phyloP scores from a whole-genome alignment of 1,140 invertebrate species.

The Stegodyphus mimosarum region DNA sequence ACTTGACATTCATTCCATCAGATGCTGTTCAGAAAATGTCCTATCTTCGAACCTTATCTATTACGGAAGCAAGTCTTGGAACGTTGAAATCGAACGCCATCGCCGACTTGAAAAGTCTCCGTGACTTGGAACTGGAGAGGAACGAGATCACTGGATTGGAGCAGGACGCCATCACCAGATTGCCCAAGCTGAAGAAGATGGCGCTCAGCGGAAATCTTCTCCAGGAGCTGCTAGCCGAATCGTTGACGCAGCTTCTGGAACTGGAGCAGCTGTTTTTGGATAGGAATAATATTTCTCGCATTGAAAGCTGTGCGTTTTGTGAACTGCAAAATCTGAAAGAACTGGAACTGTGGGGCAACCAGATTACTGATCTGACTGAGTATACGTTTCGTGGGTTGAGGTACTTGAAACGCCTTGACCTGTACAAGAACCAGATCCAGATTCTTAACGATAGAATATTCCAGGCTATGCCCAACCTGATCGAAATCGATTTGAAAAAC shows the following conservation, averaged over 20 bases:
- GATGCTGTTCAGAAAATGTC: not conserved
- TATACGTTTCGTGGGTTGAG: slow-evolving; percentile 45
- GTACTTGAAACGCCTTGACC: slow-evolving; percentile 19
- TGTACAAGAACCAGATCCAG: slow-evolving; percentile 45
- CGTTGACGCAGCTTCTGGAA: slow-evolving; percentile 8
- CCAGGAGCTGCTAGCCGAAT: slow-evolving; percentile 74
- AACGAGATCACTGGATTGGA: slow-evolving; percentile 30
- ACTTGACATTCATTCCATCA: not conserved
- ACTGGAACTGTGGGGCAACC: slow-evolving; percentile 29
- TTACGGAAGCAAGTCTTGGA: slow-evolving; percentile 30
- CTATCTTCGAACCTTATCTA: not conserved
- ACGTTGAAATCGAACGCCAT: not conserved
- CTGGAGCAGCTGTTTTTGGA: slow-evolving; percentile 37
- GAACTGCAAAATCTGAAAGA: slow-evolving; percentile 37
- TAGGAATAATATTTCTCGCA: slow-evolving; percentile 38
- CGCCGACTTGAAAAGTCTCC: slow-evolving; percentile 1
- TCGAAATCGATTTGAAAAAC: slow-evolving; percentile 28
- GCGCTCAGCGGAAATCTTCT: slow-evolving; percentile 95
- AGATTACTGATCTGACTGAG: slow-evolving; percentile 22
- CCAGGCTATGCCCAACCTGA: slow-evolving; percentile 3
- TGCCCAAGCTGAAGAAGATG: slow-evolving; percentile 85
- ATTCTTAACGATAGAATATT: slow-evolving; percentile 50
- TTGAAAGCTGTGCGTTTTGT: slow-evolving; percentile 28
- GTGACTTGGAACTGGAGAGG: slow-evolving; percentile 16
- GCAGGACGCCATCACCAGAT: slow-evolving; percentile 89